A percentile compares a stretch with the other conserved stretches of the same genome.
Evolutionary conservation across 2,888 invertebrate species (phyloP).

Genomic region (Conistra vaccinii): DNA sequence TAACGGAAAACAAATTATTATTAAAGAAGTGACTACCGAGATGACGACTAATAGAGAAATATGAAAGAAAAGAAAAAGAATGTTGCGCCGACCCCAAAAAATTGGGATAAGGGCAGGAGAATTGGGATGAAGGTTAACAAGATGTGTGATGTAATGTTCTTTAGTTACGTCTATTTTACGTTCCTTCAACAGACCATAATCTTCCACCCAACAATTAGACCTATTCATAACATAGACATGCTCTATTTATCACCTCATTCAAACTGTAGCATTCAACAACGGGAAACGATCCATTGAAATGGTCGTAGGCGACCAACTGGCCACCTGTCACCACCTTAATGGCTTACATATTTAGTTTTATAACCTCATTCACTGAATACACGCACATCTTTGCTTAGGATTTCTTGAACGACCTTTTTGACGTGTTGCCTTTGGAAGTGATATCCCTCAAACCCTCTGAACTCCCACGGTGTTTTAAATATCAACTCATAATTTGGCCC

Average conservation of each 20-base stretch:
- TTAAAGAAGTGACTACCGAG: too few relatives aligned
- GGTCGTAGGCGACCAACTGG: constrained; percentile 35
- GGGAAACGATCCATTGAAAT: constrained; percentile 50
- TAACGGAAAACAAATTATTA: constrained; percentile 16
- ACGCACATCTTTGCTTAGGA: constrained; percentile 3
- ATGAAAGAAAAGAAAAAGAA: too few relatives aligned
- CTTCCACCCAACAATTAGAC: constrained; percentile 14
- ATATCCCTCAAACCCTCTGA: background rate
- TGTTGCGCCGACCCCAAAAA: too few relatives aligned
- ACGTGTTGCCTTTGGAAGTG: background rate
- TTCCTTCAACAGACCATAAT: background rate
- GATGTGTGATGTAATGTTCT: background rate
- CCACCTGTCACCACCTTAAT: constrained; percentile 50
- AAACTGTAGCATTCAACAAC: constrained; percentile 26
- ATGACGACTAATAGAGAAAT: too few relatives aligned
- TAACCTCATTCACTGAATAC: constrained; percentile 9
- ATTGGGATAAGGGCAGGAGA: too few relatives aligned
- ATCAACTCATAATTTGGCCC: background rate
- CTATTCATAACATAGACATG: constrained; percentile 9
- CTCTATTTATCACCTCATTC: constrained; percentile 27
- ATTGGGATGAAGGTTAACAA: too few relatives aligned
- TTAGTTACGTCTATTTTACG: background rate
- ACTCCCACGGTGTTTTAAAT: background rate
- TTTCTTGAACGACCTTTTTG: background rate
- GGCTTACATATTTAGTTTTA: constrained; percentile 45